Percentiles rank a stretch among this genome's conserved stretches.
Conservation (phyloP, 2,113 vertebrate species). For the Struthidea cinerea region DNA sequence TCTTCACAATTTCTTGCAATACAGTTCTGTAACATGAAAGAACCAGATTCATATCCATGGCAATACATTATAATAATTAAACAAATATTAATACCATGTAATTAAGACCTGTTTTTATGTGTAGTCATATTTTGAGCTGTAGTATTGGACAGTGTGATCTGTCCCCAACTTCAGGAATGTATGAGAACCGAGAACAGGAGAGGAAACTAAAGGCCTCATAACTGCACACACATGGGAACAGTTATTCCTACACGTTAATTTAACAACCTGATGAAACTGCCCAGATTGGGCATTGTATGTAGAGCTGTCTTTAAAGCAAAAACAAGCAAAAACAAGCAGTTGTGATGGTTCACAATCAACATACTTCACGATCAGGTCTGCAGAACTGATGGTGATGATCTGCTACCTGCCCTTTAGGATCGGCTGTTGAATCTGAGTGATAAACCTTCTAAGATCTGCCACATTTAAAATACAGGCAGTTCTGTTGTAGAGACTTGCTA, state of each 20-base stretch:
- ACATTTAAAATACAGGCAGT: background rate
- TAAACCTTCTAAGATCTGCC: background rate
- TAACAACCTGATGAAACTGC: background rate
- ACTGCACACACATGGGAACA: background rate
- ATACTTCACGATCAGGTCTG: background rate
- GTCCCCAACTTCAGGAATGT: accelerated
- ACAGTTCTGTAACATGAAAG: background rate
- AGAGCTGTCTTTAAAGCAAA: background rate
- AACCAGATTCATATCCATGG: background rate
- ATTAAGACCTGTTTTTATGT: background rate
- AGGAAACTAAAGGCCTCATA: background rate
- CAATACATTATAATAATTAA: background rate
- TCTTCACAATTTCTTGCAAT: background rate
- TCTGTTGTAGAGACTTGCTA: accelerated
- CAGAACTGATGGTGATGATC: background rate
- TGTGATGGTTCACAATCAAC: background rate
- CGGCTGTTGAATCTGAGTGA: background rate
- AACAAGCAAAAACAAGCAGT: background rate
- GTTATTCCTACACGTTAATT: background rate
- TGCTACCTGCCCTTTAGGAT: background rate
- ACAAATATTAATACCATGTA: background rate
- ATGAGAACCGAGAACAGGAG: background rate
- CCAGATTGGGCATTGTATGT: background rate
- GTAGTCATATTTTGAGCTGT: background rate
- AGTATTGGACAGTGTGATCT: background rate